These are phyloP conservation scores for Macheiramphus alcinus DNA, from an alignment of 2,113 vertebrate species.

Conservation along the genomic window DNA sequence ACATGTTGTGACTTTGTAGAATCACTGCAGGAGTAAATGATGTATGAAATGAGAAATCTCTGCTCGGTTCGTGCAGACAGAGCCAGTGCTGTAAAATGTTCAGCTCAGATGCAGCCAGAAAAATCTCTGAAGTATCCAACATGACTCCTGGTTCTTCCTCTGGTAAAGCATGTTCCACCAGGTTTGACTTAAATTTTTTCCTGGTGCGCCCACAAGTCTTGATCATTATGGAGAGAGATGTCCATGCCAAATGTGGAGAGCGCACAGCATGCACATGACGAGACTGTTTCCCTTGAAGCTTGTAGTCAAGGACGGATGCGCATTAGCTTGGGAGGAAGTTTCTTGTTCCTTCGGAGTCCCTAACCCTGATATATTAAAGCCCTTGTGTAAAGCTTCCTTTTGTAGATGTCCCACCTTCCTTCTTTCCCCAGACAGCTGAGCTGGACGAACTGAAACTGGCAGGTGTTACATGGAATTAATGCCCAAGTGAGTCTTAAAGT, in stretches of 20 bases:
- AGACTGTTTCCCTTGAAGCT: not conserved
- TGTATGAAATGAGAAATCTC: conserved; percentile 77
- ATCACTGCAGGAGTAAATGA: conserved; percentile 68
- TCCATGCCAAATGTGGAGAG: not conserved
- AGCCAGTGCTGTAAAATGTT: not conserved
- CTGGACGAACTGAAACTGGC: not conserved
- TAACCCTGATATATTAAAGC: not conserved
- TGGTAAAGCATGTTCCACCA: not conserved
- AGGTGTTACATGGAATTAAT: not conserved
- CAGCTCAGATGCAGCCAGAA: not conserved
- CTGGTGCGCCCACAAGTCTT: not conserved
- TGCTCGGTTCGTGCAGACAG: not conserved
- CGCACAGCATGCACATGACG: rapidly evolving
- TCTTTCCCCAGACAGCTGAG: not conserved
- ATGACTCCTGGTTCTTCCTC: not conserved
- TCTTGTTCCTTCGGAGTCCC: not conserved
- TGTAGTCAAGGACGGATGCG: not conserved
- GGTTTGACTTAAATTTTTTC: not conserved
- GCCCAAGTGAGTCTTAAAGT: not conserved
- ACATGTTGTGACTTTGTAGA: conserved; percentile 57
- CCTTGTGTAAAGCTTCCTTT: not conserved
- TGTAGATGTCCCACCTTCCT: not conserved
- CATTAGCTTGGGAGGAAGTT: not conserved
- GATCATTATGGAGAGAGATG: not conserved
- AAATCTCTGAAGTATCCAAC: not conserved